Base-by-base conservation (phyloP, 2,113 vertebrate genomes). In the Petromus typicus region DNA sequence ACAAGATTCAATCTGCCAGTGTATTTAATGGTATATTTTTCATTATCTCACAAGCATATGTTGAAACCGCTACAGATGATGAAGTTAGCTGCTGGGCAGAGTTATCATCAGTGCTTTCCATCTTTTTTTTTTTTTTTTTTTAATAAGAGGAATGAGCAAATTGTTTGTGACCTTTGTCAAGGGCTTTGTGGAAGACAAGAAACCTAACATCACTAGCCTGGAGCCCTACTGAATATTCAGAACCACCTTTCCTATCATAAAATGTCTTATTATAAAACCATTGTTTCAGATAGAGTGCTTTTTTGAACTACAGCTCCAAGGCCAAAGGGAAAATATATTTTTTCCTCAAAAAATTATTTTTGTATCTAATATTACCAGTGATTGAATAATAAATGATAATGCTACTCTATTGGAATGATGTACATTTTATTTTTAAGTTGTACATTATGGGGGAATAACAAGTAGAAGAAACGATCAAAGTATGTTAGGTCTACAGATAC, bases 101-200 rank as follows among this genome's bases (percentile, higher is more conserved):
- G 98, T 98, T 98, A 99, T 99, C 99, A 98, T 98, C 98, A 98
- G 11, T 95, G 98, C 97, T 98, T 98, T 98, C 98, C 97, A 97
- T 99, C 98, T 98, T 99, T 98, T 98, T 99, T 99, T 98, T 99
- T 97, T 99, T 98, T 98, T 99, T 98, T 98, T 99, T 99, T 98
- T 99, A 99, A 99, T 99, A 99, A 99, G 97, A 98, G 96, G 98
- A 99, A 98, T 20, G 97, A 98, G 98, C 98, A 99, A 99, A 99
- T 98, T 98, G 98, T 99, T 99, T 99, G 98, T 99, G 99, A 99
- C 99, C 99, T 99, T 99, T 99, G 98, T 99, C 98, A 99, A 99
- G 99, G 99, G 99, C 99, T 99, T 98, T 96, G 85, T 98, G 96
- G 97, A 97, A 99, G 98, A 98, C 98, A 98, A 98, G 98, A 98